Conservation (phyloP, 2,113 vertebrate species). For the Pachycephala philippinensis region DNA sequence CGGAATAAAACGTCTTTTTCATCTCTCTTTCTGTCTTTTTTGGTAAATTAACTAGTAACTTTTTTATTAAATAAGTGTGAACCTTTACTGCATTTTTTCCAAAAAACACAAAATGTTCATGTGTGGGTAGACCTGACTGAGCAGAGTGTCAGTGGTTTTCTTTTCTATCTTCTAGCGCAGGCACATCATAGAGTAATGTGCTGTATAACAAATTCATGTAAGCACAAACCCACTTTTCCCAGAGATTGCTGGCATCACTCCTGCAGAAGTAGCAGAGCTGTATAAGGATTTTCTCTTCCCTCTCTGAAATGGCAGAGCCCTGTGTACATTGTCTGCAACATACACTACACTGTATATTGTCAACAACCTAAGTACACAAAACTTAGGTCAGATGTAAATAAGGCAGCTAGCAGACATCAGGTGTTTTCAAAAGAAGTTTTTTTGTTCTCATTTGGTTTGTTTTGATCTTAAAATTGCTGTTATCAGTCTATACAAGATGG, state of each 20-base stretch:
- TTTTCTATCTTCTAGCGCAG: not conserved
- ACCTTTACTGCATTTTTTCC: not conserved
- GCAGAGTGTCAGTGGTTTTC: not conserved
- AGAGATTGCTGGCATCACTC: not conserved
- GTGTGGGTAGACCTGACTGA: not conserved
- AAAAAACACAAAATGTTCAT: not conserved
- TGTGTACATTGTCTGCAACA: not conserved
- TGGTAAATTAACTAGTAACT: not conserved
- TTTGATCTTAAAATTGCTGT: not conserved
- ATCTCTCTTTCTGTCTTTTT: not conserved
- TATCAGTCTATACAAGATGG: not conserved
- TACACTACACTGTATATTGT: not conserved
- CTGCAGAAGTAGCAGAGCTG: not conserved
- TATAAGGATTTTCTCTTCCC: not conserved
- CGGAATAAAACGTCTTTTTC: not conserved
- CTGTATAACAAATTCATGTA: not conserved
- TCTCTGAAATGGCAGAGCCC: accelerated
- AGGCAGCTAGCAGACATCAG: not conserved
- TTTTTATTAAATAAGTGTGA: not conserved
- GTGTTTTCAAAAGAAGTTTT: not conserved
- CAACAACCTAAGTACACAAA: not conserved
- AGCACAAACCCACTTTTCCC: not conserved
- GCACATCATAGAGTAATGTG: not conserved
- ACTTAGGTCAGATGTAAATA: not conserved
- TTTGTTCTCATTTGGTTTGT: not conserved